These are phyloP conservation scores for Pagetopsis macropterus DNA, from an alignment of 2,797 vertebrate species.

Conservation along the genomic window DNA sequence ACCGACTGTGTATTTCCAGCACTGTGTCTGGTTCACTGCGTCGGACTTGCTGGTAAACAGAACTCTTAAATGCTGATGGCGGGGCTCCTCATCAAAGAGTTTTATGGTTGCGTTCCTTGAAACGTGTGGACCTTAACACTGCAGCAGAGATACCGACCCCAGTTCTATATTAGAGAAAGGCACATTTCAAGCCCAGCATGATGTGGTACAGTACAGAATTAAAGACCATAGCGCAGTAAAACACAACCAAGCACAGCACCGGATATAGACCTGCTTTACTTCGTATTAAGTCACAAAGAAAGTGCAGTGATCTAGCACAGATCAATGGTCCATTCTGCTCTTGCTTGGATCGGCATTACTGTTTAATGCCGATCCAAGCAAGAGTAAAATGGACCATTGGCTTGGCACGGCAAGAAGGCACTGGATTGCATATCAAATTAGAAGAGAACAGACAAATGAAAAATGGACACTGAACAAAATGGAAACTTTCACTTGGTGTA, in stretches of 20 bases:
- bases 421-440: slow-evolving; percentile 8
- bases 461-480: neutral
- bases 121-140: slow-evolving; percentile 42
- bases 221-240: slow-evolving; percentile 10
- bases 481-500: neutral
- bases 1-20: slow-evolving; percentile 17
- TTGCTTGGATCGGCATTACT: slow-evolving; percentile 9
- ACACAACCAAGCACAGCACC: neutral
- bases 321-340: neutral
- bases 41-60: slow-evolving; percentile 49
- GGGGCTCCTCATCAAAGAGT: slow-evolving; percentile 64
- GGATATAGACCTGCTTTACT: slow-evolving; percentile 18
- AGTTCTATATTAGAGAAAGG: slow-evolving; percentile 5
- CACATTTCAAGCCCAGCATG: slow-evolving; percentile 41
- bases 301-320: slow-evolving; percentile 3
- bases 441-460: neutral
- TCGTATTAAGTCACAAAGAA: slow-evolving; percentile 22
- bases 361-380: too few species aligned
- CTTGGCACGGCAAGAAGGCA: neutral
- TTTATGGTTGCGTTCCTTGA: slow-evolving; percentile 51
- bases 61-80: slow-evolving; percentile 46
- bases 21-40: slow-evolving; percentile 33
- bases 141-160: slow-evolving; percentile 30
- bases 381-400: too few species aligned
- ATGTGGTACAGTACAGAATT: slow-evolving; percentile 16